Conservation (phyloP, 2,797 vertebrate genomes). For the Thalassophryne amazonica region DNA sequence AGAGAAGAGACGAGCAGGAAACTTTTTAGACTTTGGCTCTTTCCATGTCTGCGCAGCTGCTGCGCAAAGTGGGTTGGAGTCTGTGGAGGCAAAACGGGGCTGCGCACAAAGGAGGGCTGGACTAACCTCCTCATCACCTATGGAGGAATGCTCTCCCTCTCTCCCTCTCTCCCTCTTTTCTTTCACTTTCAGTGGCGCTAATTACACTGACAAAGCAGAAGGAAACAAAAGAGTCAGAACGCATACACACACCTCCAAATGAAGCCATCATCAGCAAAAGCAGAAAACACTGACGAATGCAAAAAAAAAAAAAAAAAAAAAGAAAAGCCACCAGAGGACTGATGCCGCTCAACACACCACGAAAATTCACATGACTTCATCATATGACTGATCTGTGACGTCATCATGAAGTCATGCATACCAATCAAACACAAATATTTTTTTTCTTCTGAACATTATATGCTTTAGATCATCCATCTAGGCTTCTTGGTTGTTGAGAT, state of each 20-base stretch:
- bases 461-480: too few relatives aligned
- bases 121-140: slow-evolving; percentile 66
- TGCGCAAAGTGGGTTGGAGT: slow-evolving; percentile 15
- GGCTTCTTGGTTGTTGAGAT: too few relatives aligned
- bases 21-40: slow-evolving; percentile 20
- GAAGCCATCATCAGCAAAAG: too few relatives aligned
- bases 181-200: slow-evolving; percentile 2
- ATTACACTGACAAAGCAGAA: neutral
- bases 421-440: too few relatives aligned
- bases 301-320: too few relatives aligned
- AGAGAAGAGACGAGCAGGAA: neutral
- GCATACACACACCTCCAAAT: neutral
- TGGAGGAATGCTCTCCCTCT: slow-evolving; percentile 38
- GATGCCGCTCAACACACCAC: too few relatives aligned
- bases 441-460: too few relatives aligned
- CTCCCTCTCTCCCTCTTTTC: slow-evolving; percentile 11
- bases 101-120: slow-evolving; percentile 42
- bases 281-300: too few relatives aligned
- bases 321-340: too few relatives aligned
- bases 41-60: slow-evolving; percentile 39
- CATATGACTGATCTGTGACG: too few relatives aligned
- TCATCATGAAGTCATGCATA: too few relatives aligned
- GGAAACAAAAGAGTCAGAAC: neutral
- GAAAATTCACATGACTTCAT: too few relatives aligned
- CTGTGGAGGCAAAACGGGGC: slow-evolving; percentile 23